phyloP scores from a whole-genome alignment of 2,797 vertebrate genomes.

The Etheostoma nigrum region DNA sequence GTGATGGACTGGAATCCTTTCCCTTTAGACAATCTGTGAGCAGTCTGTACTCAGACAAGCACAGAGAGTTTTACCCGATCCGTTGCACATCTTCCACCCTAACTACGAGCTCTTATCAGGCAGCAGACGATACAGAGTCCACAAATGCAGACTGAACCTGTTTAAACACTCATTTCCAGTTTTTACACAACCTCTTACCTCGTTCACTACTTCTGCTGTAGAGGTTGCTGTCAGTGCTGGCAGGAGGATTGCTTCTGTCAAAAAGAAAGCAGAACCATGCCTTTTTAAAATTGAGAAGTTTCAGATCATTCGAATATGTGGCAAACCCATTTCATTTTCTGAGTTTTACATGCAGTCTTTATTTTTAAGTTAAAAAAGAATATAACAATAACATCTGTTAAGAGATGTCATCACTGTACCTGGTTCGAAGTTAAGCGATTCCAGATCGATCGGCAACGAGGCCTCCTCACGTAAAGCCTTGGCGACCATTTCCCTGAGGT shows the following conservation, averaged over 20 bases:
- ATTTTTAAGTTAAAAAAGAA: background rate
- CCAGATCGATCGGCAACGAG: constrained; percentile 87
- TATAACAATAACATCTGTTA: background rate
- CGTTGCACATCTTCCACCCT: too few species aligned
- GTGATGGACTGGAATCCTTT: too few species aligned
- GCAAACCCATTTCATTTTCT: background rate
- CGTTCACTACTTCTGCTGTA: constrained; percentile 69
- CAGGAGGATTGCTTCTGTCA: constrained; percentile 59
- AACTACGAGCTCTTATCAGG: too few species aligned
- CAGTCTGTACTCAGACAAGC: too few species aligned
- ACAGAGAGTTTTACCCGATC: too few species aligned
- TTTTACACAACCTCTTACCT: constrained; percentile 70
- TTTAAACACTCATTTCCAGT: background rate
- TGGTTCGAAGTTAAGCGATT: constrained; percentile 86
- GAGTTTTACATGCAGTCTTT: background rate
- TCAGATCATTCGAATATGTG: background rate
- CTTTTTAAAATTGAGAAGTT: background rate
- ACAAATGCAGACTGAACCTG: too few species aligned
- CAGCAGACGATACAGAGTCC: too few species aligned
- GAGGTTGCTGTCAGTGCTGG: constrained; percentile 67
- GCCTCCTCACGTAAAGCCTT: constrained; percentile 87
- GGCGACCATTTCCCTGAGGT: constrained; percentile 87
- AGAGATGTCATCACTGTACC: constrained; percentile 53
- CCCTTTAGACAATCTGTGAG: too few species aligned
- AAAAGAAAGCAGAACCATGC: background rate